phyloP scores from a whole-genome alignment of 2,797 vertebrate genomes.

The Silurus lanzhouensis region DNA sequence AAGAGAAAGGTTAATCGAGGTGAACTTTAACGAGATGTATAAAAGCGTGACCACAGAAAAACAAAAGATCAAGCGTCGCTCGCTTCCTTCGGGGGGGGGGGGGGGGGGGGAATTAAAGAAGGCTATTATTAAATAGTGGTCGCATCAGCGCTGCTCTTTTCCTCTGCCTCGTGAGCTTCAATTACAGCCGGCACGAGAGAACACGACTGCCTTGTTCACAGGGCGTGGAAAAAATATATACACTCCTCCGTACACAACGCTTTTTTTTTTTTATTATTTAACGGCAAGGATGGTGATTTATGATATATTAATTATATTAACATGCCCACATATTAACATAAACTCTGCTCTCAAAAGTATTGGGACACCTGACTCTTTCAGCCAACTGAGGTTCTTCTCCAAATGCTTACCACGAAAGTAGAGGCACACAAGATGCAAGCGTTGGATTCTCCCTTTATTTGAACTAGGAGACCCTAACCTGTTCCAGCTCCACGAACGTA shows the following conservation, averaged over 20 bases:
- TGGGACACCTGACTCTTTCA: no score
- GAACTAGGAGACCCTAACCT: no score
- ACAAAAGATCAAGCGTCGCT: background rate
- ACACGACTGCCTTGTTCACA: background rate
- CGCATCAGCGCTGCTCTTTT: background rate
- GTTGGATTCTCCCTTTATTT: no score
- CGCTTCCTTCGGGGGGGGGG: background rate
- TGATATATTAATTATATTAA: no score
- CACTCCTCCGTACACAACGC: background rate
- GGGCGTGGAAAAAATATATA: background rate
- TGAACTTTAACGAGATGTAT: background rate
- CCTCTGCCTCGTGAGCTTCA: background rate
- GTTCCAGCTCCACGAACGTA: no score
- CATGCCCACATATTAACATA: no score
- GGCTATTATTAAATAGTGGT: background rate
- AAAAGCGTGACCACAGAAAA: background rate
- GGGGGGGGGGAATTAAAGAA: background rate
- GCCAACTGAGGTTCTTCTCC: no score
- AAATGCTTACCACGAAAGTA: no score
- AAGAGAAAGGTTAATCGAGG: background rate
- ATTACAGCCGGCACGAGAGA: background rate
- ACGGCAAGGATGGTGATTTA: background rate
- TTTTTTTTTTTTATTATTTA: background rate
- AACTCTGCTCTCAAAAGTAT: no score
- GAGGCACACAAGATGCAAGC: no score